A percentile compares a stretch with the other conserved stretches of the same genome.
Conservation (phyloP, 2,113 vertebrate species). For the Sinocyclocheilus anshuiensis region DNA sequence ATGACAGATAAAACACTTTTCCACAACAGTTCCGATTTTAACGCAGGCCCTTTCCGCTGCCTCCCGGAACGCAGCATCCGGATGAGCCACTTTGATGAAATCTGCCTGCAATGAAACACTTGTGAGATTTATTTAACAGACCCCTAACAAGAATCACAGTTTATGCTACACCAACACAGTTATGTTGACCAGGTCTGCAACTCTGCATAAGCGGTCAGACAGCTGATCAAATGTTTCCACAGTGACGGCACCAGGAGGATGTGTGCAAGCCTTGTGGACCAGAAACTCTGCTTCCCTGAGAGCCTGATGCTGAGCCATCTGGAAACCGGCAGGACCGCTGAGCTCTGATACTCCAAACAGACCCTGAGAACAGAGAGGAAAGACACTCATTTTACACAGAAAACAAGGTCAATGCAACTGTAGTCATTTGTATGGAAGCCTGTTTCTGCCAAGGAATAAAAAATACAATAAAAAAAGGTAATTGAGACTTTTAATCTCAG, state of each 20-base stretch:
- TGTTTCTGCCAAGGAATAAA: not conserved
- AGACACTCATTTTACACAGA: not conserved
- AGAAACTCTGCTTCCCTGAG: slow-evolving; percentile 79
- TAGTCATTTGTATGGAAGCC: not conserved
- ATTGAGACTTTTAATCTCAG: too few species aligned
- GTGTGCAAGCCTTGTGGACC: slow-evolving; percentile 74
- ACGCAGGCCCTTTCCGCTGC: slow-evolving; percentile 91
- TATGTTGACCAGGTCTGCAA: slow-evolving; percentile 87
- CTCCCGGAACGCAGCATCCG: slow-evolving; percentile 85
- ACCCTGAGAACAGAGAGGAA: slow-evolving; percentile 71
- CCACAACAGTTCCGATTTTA: slow-evolving; percentile 88
- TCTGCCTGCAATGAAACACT: slow-evolving; percentile 79
- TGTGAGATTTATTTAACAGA: slow-evolving; percentile 10
- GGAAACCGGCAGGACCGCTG: slow-evolving; percentile 84
- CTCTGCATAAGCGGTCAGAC: slow-evolving; percentile 89
- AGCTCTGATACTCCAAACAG: slow-evolving; percentile 91
- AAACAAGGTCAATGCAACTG: not conserved
- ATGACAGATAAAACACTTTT: slow-evolving; percentile 77
- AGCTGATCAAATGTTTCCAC: slow-evolving; percentile 89
- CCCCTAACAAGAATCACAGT: not conserved
- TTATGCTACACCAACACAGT: not conserved
- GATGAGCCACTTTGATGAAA: slow-evolving; percentile 94
- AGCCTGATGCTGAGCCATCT: slow-evolving; percentile 76
- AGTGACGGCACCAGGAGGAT: slow-evolving; percentile 77
- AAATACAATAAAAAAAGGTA: too few species aligned